Evolutionary conservation across 1,140 invertebrate genomes (phyloP).

Genomic region (Elymnias hypermnestra): DNA sequence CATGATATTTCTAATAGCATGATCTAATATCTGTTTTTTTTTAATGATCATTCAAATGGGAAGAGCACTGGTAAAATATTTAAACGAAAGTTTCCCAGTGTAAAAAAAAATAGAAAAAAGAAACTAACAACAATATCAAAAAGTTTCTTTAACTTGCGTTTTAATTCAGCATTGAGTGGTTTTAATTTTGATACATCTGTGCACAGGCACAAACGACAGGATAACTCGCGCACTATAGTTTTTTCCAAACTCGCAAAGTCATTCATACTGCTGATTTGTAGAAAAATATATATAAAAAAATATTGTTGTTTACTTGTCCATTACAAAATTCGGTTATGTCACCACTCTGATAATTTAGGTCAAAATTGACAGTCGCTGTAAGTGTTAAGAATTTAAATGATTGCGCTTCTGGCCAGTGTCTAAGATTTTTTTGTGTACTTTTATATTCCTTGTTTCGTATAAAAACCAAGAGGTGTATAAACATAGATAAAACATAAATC

Average conservation of each 20-base stretch:
- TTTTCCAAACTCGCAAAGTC: conserved; percentile 58
- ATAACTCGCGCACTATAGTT: conserved; percentile 64
- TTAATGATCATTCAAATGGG: no score
- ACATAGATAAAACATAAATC: no score
- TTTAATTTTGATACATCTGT: conserved; percentile 63
- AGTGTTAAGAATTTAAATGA: no score
- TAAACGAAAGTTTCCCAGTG: no score
- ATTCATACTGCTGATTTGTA: conserved; percentile 47
- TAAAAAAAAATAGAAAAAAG: no score
- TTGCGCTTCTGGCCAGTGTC: no score
- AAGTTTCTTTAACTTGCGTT: conserved; percentile 58
- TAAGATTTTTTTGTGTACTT: no score
- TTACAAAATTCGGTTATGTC: conserved; percentile 25
- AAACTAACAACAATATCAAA: conserved; percentile 60
- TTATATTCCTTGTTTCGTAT: no score
- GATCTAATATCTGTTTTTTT: no score
- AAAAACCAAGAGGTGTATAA: no score
- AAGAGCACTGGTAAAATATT: no score
- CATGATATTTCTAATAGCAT: no score
- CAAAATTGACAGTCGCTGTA: not conserved
- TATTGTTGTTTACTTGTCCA: conserved; percentile 36
- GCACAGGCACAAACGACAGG: conserved; percentile 65
- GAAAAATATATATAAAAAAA: conserved; percentile 14
- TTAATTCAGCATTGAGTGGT: conserved; percentile 56
- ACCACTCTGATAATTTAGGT: conserved; percentile 1